A percentile compares a stretch with the other conserved stretches of the same genome.
Conservation (phyloP, 2,797 vertebrate species). For the Acipenser transmontanus region DNA sequence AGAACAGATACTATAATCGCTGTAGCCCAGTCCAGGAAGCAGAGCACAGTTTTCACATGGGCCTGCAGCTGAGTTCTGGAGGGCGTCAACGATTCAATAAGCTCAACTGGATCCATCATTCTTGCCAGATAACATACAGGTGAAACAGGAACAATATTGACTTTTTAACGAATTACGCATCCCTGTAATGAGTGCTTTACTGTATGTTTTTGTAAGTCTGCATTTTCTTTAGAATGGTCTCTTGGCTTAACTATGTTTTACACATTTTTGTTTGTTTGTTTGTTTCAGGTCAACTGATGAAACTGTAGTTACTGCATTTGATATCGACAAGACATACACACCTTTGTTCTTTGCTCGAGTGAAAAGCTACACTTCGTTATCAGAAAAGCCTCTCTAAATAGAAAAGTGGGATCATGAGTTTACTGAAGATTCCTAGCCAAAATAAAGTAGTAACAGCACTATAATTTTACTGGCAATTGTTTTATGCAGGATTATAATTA, state of each 20-base stretch:
- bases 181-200: too few species aligned
- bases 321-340: constrained; percentile 92
- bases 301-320: constrained; percentile 84
- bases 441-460: not conserved
- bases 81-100: constrained; percentile 88
- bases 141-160: constrained; percentile 30
- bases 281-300: constrained; percentile 78
- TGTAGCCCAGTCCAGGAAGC: constrained; percentile 76
- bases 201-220: too few species aligned
- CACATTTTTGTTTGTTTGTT: not conserved
- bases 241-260: too few species aligned
- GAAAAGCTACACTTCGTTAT: constrained; percentile 91
- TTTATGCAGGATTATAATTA: constrained; percentile 31
- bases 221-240: too few species aligned
- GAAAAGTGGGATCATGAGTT: constrained; percentile 10
- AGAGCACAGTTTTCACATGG: constrained; percentile 88
- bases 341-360: constrained; percentile 91
- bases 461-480: constrained; percentile 16
- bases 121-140: constrained; percentile 91
- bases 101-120: constrained; percentile 94
- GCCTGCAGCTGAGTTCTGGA: constrained; percentile 83
- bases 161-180: too few species aligned
- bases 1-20: constrained; percentile 66
- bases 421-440: not conserved
- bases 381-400: constrained; percentile 82